phyloP scores from a whole-genome alignment of 1,140 invertebrate genomes.

The Steinernema khuongi region DNA sequence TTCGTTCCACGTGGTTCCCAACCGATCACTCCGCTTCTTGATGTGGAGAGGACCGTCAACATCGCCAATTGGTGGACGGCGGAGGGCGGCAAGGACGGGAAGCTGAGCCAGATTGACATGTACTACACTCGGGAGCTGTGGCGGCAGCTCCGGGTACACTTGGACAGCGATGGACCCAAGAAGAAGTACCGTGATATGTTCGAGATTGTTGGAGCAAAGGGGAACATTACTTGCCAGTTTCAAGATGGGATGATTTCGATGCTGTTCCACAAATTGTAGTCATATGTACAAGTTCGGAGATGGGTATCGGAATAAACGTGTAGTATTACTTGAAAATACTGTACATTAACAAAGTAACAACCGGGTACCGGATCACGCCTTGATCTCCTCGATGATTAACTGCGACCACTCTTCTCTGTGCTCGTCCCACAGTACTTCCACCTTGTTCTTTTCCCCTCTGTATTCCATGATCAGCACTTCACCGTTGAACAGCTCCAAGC shows the following conservation, averaged over 20 bases:
- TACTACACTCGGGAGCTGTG: neutral
- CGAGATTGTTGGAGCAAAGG: neutral
- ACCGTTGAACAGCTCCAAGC: neutral
- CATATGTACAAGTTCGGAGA: neutral
- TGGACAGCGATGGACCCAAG: neutral
- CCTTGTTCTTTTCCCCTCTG: neutral
- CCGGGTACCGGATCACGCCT: neutral
- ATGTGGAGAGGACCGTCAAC: neutral
- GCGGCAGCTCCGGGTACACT: neutral
- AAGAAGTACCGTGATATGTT: neutral
- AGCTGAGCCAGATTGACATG: neutral
- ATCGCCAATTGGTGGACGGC: neutral
- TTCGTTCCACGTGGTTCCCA: neutral
- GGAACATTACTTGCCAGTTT: neutral
- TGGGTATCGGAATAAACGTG: neutral
- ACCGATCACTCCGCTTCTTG: neutral
- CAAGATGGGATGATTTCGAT: neutral
- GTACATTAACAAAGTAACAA: neutral
- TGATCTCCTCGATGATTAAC: neutral
- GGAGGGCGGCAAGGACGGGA: neutral
- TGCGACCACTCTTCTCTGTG: neutral
- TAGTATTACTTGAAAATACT: too few species aligned
- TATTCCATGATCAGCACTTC: neutral
- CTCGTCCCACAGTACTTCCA: slow-evolving; percentile 4
- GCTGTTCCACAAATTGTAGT: neutral